Evolutionary conservation across 2,888 invertebrate genomes (phyloP), one percentile per base, ranked within the genome.

Genomic region (Ectobius pallidus): DNA sequence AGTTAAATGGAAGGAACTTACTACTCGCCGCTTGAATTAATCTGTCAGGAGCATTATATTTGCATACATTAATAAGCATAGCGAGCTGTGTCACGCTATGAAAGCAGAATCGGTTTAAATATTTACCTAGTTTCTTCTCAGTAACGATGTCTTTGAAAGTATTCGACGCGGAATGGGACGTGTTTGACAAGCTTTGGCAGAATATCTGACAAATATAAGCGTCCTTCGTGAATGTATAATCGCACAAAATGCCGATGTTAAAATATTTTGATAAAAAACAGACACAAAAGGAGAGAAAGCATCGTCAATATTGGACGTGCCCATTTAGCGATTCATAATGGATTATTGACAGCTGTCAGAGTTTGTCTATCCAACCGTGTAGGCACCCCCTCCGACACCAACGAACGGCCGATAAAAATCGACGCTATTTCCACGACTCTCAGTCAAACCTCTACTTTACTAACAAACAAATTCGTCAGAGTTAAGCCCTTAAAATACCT

Each of bases 291-390:
- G 55, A 58, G 30, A 2, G 30, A 58, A 58, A 58, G 58, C 58
- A 30, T 16, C 32, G 58, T 58, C 62, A 65, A 27, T 46, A 65
- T 27, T 18, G 25, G 27, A 44, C 44, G 22, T 27, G 11, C 27
- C 65, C 25, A 46, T 65, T 46, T 65, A 65, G 30, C 46, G 65
- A 65, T 65, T 65, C 65, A 65, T 65, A 65, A 65, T 44, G 65
- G 65, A 65, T 65, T 65, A 65, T 65, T 65, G 65, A 65, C 65
- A 65, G 65, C 62, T 62, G 62, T 62, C 62, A 62, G 20, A n/a
- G 22, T 62, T 65, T 65, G 44, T n/a, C 46, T 65, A 46, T 65
- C 65, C 25, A 30, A 62, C 34, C 62, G 62, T 11, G 62, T 20
- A 39, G 34, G 20, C 32, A 7, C 11, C 39, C 22, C 22, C 14